Evolutionary conservation across 2,113 vertebrate genomes (phyloP).

Genomic region (Serinus canaria): DNA sequence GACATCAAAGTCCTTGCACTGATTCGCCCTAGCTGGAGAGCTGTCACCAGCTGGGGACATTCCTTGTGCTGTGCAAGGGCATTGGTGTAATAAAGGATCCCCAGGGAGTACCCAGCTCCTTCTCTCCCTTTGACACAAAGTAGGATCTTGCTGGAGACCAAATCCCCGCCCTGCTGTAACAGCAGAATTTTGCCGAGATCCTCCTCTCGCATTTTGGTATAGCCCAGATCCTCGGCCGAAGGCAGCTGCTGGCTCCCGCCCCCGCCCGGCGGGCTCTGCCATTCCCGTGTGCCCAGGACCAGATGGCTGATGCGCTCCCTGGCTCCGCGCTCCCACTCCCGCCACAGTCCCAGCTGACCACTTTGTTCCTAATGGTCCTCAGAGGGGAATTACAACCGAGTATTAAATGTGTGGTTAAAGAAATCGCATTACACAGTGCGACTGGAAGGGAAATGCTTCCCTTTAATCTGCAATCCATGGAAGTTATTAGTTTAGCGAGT

Average conservation of each 20-base stretch:
- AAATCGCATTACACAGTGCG: constrained; percentile 63
- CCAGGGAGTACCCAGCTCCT: not conserved
- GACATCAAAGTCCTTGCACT: not conserved
- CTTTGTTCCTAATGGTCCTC: constrained; percentile 53
- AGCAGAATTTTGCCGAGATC: not conserved
- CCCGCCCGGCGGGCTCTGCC: not conserved
- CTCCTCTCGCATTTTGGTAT: not conserved
- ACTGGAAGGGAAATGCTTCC: constrained; percentile 32
- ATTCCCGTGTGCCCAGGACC: not conserved
- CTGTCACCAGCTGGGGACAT: not conserved
- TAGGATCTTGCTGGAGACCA: not conserved
- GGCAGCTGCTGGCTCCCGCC: not conserved
- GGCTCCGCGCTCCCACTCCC: not conserved
- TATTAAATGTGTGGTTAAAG: constrained; percentile 67
- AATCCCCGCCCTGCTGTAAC: not conserved
- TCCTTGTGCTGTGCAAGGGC: not conserved
- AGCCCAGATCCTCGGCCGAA: not conserved
- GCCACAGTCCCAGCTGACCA: constrained; percentile 24
- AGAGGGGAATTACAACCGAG: constrained; percentile 40
- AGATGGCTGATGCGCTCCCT: not conserved
- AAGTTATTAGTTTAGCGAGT: not conserved
- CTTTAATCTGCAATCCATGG: constrained; percentile 32
- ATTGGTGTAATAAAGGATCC: not conserved
- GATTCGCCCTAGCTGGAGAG: not conserved
- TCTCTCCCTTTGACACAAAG: not conserved